A percentile compares a stretch with the other conserved stretches of the same genome.
Evolutionary conservation across 2,888 invertebrate genomes (phyloP).

Genomic region (Himalopsyche anomala): DNA sequence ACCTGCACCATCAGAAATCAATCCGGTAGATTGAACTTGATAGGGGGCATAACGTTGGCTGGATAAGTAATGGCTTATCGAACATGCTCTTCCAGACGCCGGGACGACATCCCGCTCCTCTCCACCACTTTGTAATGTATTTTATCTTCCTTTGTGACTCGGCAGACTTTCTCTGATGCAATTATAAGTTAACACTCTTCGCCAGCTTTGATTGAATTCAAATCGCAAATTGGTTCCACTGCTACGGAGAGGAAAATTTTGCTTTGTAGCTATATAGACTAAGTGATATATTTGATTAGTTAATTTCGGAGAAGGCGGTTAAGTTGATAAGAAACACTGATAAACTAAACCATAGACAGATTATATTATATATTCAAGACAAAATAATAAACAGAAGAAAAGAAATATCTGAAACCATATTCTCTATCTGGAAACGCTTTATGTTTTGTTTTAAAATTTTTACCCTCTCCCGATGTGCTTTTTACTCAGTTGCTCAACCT

Average conservation of each 20-base stretch:
- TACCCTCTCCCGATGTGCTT: too few relatives aligned
- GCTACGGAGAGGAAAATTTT: not conserved
- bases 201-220: slow-evolving; percentile 20
- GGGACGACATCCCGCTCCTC: not conserved
- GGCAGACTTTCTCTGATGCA: slow-evolving; percentile 50
- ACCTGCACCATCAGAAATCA: slow-evolving; percentile 52
- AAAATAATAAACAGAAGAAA: not conserved
- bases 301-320: not conserved
- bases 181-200: slow-evolving; percentile 47
- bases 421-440: too few relatives aligned
- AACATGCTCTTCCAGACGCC: slow-evolving; percentile 31
- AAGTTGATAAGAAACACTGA: not conserved
- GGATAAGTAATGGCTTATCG: slow-evolving; percentile 52
- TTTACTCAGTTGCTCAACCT: too few relatives aligned
- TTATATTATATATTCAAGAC: not conserved
- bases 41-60: slow-evolving; percentile 52
- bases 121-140: slow-evolving; percentile 28
- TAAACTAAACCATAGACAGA: not conserved
- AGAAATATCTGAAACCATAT: too few relatives aligned
- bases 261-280: not conserved
- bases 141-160: slow-evolving; percentile 49
- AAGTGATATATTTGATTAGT: slow-evolving; percentile 28
- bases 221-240: slow-evolving; percentile 10
- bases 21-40: slow-evolving; percentile 54
- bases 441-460: too few relatives aligned